Conservation (phyloP, 2,113 vertebrate genomes). For the Lophura nycthemera region DNA sequence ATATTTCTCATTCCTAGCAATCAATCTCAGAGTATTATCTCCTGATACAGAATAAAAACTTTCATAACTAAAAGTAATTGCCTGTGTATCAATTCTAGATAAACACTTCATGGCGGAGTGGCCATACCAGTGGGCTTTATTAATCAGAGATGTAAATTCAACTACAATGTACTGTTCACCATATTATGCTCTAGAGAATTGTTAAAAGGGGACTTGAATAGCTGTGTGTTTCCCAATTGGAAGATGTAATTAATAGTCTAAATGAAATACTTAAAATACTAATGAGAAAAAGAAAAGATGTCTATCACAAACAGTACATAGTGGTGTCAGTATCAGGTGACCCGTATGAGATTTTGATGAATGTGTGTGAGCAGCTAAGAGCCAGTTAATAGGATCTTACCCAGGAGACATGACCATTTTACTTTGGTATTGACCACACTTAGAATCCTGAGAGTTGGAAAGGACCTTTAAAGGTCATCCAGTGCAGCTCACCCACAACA, state of each 20-base stretch:
- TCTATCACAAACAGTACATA: neutral
- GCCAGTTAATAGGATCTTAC: neutral
- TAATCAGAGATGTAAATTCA: neutral
- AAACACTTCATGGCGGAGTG: neutral
- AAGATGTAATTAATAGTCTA: neutral
- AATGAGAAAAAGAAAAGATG: neutral
- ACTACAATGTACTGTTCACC: neutral
- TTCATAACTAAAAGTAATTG: neutral
- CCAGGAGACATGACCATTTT: neutral
- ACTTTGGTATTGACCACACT: neutral
- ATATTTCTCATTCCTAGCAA: neutral
- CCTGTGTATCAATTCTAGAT: neutral
- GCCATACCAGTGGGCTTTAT: neutral
- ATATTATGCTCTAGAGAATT: neutral
- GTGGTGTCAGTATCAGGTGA: neutral
- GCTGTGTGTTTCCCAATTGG: neutral
- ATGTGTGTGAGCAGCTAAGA: neutral
- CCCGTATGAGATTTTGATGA: neutral
- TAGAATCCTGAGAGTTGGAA: too few relatives aligned
- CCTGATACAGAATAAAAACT: neutral
- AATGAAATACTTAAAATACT: neutral
- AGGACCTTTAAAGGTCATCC: too few relatives aligned
- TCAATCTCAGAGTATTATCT: neutral
- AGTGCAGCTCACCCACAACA: too few relatives aligned
- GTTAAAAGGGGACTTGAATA: neutral